Base-by-base conservation (phyloP, 2,888 invertebrate species). In the Nephrotoma flavescens region DNA sequence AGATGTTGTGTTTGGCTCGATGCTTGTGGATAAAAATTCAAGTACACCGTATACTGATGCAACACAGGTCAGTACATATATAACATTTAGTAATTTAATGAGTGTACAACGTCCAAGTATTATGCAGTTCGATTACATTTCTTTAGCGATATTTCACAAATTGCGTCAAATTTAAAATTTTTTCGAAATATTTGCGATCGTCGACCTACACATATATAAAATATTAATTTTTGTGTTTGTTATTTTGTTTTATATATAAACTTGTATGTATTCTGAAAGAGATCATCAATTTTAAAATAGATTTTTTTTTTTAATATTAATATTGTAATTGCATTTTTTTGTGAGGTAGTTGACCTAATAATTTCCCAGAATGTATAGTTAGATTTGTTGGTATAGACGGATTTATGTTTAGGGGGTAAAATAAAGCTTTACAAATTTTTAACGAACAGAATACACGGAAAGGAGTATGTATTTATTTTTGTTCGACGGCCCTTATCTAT, bases 1-100 rank as follows among this genome's bases (percentile, higher is more conserved):
- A 52, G 86, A 52, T 86, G 52, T 41, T 15, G 88, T 86, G 89
- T 98, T 98, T 92, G 98, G 98, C 89, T 98, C 98, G 87, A 96
- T 97, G 92, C 94, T 96, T 90, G 96, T 98, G 92, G 96, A 96
- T 93, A 95, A 96, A 92, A 96, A 96, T 92, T 98, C 98, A 45
- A 93, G 95, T 87, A 99, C 98, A 87, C 99, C 99, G 87, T 99
- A 99, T 93, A 97, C 98, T 90, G 99, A 99, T 94, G 99, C 99
- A 88, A 99, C 99, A 89, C 96, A 97, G 96, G 97, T 97, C 93
- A 95, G 94, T 93, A 7, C 15, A 57, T 57, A 31, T 71, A 31
- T 71, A 31, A 31, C 15, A 57, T 57, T 12, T 71, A 31, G 19
- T 9, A 31, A 9, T 71, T 31, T 71, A n/a, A 31, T 31, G 31